These are phyloP conservation scores for Scaptodrosophila lebanonensis DNA, from an alignment of 1,140 invertebrate species.

Conservation along the genomic window DNA sequence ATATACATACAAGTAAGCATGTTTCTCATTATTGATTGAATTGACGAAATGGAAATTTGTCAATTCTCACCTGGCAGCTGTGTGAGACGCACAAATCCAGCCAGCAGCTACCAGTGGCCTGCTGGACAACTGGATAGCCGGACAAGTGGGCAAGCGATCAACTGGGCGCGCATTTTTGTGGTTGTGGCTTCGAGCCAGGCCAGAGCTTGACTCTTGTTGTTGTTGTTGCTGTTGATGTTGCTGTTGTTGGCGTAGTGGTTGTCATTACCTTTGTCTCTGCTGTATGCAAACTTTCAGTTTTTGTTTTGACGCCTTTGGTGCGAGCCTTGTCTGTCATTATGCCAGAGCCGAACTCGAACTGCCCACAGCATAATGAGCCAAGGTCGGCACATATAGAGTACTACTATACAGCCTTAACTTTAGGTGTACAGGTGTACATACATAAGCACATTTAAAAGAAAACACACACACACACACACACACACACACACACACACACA, in stretches of 20 bases:
- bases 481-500: slow-evolving; percentile 1
- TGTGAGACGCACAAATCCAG: neutral
- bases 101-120: neutral
- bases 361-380: too few species aligned
- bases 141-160: too few species aligned
- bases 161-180: neutral
- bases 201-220: too few species aligned
- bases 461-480: slow-evolving; percentile 25
- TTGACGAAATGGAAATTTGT: slow-evolving; percentile 73
- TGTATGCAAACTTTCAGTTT: slow-evolving; percentile 69
- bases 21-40: slow-evolving; percentile 51
- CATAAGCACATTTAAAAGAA: too few species aligned
- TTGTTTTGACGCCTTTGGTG: slow-evolving; percentile 18
- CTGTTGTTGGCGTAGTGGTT: neutral
- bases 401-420: neutral
- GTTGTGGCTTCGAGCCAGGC: too few species aligned
- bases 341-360: too few species aligned
- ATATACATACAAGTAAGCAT: neutral
- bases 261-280: too few species aligned
- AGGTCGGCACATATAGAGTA: too few species aligned
- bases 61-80: slow-evolving; percentile 61
- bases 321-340: too few species aligned
- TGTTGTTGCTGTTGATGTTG: too few species aligned
- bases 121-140: too few species aligned
- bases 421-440: too few species aligned